Base-by-base conservation (phyloP, 2,113 vertebrate genomes). In the Rhinichthys klamathensis region DNA sequence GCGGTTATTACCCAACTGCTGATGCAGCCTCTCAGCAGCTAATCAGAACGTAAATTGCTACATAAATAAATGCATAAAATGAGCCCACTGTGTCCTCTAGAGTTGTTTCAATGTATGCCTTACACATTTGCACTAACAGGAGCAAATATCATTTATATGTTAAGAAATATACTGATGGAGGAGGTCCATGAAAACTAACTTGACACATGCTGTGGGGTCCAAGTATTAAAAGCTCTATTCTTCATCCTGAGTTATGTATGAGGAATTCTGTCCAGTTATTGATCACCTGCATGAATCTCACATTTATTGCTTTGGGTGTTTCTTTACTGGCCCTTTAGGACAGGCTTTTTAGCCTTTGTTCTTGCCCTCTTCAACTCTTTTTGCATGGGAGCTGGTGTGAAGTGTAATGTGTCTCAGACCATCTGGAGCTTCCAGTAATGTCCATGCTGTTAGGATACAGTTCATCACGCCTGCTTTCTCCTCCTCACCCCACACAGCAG, bases 11-110 rank as follows among this genome's bases (percentile, higher is more conserved):
- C 94, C 93, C 91, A 93, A 94, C 91, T 89, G 91, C 92, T 95
- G 93, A 94, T 89, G 88, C 92, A 93, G 93, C 92, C 93, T 93
- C 91, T 93, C 94, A 92, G 92, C 93, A 94, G 94, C 92, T 91
- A 93, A 94, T 93, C 93, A 87, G 92, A 90, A 88, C 94, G 92
- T 95, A 89, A 95, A 94, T 94, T 95, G 94, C 94, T 93, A 95
- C 94, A 93, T 95, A 93, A 95, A 95, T 95, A 95, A 95, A 95
- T 94, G 92, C 93, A 93, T 95, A 95, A 94, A 95, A 92, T 91
- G 91, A 93, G 86, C 92, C 90, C 23, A 90, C 90, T 92, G 93
- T 95, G 90, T 94, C 91, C 91, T 92, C 92, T 91, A 91, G 92
- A 86, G 84, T 83, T 93, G 90, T 92, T 92, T 90, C 74, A 91